Conservation (phyloP, 2,113 vertebrate species). For the Xenopus borealis region DNA sequence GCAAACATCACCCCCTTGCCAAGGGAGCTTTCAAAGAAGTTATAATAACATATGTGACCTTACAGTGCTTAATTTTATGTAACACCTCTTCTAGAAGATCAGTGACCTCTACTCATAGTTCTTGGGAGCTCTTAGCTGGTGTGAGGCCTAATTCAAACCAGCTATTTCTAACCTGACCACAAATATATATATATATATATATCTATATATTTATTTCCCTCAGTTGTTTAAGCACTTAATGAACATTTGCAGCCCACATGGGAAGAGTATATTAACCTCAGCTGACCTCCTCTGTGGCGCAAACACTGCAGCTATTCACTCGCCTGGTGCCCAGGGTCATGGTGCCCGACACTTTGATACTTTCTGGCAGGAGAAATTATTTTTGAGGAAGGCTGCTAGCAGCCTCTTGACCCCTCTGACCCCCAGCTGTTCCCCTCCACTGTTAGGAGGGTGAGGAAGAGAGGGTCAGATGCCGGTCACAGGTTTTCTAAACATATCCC, state of each 20-base stretch:
- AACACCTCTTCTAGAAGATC: too few relatives aligned
- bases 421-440: slow-evolving; percentile 32
- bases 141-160: background rate
- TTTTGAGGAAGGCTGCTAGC: slow-evolving; percentile 28
- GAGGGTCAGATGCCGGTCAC: slow-evolving; percentile 46
- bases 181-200: background rate
- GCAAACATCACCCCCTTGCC: too few relatives aligned
- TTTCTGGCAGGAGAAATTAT: slow-evolving; percentile 48
- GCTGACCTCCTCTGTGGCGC: slow-evolving; percentile 25
- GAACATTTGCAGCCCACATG: slow-evolving; percentile 37
- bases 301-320: slow-evolving; percentile 40
- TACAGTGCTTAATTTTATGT: too few relatives aligned
- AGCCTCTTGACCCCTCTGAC: slow-evolving; percentile 26
- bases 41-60: too few relatives aligned
- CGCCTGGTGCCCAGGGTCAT: slow-evolving; percentile 24
- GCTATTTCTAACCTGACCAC: background rate
- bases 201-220: background rate
- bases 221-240: slow-evolving; percentile 37
- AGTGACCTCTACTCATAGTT: too few relatives aligned
- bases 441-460: slow-evolving; percentile 24
- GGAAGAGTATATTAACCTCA: slow-evolving; percentile 31
- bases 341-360: slow-evolving; percentile 42
- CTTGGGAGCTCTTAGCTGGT: too few relatives aligned
- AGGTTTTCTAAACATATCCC: slow-evolving; percentile 17
- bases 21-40: too few relatives aligned